These are phyloP conservation scores for Dermatemys mawii DNA, from an alignment of 2,113 vertebrate genomes.

Conservation along the genomic window DNA sequence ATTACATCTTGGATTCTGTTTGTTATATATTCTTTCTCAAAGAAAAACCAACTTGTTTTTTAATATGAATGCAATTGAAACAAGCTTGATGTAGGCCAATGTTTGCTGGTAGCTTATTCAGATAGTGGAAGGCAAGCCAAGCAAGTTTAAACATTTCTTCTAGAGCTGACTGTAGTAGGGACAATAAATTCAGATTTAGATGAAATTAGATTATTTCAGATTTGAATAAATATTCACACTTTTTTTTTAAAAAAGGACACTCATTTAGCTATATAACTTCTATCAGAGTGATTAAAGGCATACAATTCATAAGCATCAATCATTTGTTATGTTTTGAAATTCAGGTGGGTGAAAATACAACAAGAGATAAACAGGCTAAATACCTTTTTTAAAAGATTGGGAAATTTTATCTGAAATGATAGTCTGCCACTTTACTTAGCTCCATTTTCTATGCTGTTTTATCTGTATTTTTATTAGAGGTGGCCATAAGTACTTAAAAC, in stretches of 20 bases:
- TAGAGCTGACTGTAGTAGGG: no score
- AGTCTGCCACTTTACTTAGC: neutral
- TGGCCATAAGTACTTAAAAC: accelerated
- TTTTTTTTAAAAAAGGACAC: neutral
- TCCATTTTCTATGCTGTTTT: neutral
- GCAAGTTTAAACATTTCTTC: neutral
- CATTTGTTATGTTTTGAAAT: neutral
- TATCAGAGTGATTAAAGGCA: neutral
- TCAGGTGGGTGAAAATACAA: neutral
- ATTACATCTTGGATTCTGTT: neutral
- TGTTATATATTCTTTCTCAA: neutral
- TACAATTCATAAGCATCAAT: neutral
- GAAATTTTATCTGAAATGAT: neutral
- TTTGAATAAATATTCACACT: neutral
- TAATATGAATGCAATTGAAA: neutral
- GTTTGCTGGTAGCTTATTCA: no score
- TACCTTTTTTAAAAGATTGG: neutral
- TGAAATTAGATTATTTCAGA: neutral
- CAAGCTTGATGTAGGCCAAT: neutral
- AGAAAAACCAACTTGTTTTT: neutral
- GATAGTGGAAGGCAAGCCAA: neutral
- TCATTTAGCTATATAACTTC: neutral
- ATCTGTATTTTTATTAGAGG: neutral
- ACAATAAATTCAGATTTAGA: neutral
- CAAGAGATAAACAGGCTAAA: neutral